Base-by-base conservation (phyloP, 2,797 vertebrate species). In the Falco naumanni region DNA sequence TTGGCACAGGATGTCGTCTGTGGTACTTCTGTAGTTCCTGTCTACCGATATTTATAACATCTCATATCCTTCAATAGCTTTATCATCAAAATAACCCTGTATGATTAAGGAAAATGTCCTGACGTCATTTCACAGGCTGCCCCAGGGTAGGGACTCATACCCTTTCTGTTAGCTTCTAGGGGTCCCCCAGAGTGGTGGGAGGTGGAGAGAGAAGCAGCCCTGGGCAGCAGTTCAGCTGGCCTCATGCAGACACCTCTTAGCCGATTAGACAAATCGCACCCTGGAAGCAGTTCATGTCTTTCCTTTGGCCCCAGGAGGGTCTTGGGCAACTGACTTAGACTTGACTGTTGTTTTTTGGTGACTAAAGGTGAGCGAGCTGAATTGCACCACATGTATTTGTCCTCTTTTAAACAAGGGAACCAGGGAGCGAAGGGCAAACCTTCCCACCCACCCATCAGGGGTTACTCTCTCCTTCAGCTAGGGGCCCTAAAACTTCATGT, bases 201-300 rank as follows among this genome's bases (percentile, higher is more conserved):
- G 18, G 31, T 18, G 26, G 21, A 13, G 11, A 41, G 47, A 54
- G 70, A 93, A 86, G 11, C 25, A 51, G 11, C 31, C 68, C 48
- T 26, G n/a, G 25, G 31, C 14, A 59, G 50, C 47, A 6, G 39
- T 19, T 64, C 50, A 75, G 33, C 34, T 43, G 39, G 39, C 16
- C 21, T 84, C 11, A 14, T 0, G 2, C 16, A 8, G 5, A 5
- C n/a, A 13, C 1, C 5, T 48, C 56, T 74, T 59, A 15, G 13
- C 8, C 63, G 24, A 9, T 29, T 8, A 51, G 43, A 48, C 33
- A 59, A 59, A 86, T 45, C 31, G 11, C 2, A 2, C 11, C 18
- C 41, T 81, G 60, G 48, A 87, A 84, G 24, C 15, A 48, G 15
- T 48, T 80, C 2, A 14, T 77, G 26, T 31, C 39, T 57, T 68